phyloP scores from a whole-genome alignment of 2,797 vertebrate species.

The Glyptemys insculpta region DNA sequence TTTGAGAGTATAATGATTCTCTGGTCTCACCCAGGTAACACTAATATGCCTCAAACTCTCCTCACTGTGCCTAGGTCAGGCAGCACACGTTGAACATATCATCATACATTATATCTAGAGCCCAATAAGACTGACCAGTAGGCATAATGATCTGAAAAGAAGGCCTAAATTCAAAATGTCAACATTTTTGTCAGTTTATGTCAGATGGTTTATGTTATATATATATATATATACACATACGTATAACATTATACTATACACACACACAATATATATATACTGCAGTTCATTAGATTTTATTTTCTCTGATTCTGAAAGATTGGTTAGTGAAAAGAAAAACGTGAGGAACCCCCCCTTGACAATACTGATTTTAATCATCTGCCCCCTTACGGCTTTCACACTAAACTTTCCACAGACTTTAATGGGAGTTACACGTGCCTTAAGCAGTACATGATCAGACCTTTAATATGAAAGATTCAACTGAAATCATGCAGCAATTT shows the following conservation, averaged over 20 bases:
- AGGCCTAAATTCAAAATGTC: neutral
- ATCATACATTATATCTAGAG: neutral
- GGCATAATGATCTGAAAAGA: neutral
- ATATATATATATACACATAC: neutral
- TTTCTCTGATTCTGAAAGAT: neutral
- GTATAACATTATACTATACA: neutral
- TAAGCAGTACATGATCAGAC: slow-evolving; percentile 7
- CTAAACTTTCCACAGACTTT: neutral
- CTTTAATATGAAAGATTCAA: slow-evolving; percentile 32
- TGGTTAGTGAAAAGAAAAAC: neutral
- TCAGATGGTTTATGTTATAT: neutral
- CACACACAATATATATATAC: neutral
- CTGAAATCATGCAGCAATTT: neutral
- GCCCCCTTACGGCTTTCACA: neutral
- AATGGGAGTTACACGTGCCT: fast-evolving
- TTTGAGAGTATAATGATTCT: neutral
- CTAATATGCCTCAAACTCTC: neutral
- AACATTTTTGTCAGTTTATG: slow-evolving; percentile 3
- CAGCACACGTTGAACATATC: fast-evolving
- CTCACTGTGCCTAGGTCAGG: neutral
- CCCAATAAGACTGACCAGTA: neutral
- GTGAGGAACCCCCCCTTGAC: neutral
- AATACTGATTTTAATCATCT: slow-evolving; percentile 20
- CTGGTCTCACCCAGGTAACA: neutral
- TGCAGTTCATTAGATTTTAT: neutral